These are phyloP conservation scores for Anoplopoma fimbria DNA, from an alignment of 2,113 vertebrate species.

Conservation along the genomic window DNA sequence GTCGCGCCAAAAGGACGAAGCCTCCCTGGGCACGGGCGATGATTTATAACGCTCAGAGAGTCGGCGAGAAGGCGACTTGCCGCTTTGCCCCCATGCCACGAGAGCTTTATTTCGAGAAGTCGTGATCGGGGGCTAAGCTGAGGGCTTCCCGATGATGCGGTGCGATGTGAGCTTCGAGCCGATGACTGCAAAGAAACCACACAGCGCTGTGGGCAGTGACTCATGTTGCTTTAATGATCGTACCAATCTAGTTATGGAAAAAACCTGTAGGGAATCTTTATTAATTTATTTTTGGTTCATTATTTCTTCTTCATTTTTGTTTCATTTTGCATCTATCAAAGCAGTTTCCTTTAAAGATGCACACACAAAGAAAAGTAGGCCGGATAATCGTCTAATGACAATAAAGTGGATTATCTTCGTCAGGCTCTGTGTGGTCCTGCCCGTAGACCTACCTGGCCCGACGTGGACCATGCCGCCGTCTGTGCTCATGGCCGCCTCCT, in stretches of 20 bases:
- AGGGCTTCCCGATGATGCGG: slow-evolving; percentile 32
- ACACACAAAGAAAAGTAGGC: not conserved
- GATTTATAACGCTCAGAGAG: slow-evolving; percentile 64
- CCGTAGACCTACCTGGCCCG: slow-evolving; percentile 31
- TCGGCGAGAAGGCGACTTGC: slow-evolving; percentile 12
- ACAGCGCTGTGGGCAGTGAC: slow-evolving; percentile 8
- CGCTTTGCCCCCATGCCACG: not conserved
- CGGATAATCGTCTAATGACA: not conserved
- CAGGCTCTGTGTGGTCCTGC: slow-evolving; percentile 16
- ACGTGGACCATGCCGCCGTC: slow-evolving; percentile 13
- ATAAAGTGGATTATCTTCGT: not conserved
- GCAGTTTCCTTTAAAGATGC: not conserved
- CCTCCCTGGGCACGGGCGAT: slow-evolving; percentile 35
- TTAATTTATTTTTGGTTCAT: not conserved
- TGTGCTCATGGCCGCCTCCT: slow-evolving; percentile 18
- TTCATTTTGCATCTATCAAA: not conserved
- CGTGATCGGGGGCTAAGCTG: not conserved
- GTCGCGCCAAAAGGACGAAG: slow-evolving; percentile 63
- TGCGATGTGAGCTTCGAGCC: slow-evolving; percentile 16
- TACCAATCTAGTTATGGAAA: not conserved
- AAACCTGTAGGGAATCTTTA: not conserved
- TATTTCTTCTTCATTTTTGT: not conserved
- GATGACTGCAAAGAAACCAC: slow-evolving; percentile 40
- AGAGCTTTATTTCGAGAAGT: slow-evolving; percentile 49
- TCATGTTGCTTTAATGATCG: slow-evolving; percentile 41